These are phyloP conservation scores for Crotalus horridus DNA, from an alignment of 2,113 vertebrate genomes.

Conservation along the genomic window DNA sequence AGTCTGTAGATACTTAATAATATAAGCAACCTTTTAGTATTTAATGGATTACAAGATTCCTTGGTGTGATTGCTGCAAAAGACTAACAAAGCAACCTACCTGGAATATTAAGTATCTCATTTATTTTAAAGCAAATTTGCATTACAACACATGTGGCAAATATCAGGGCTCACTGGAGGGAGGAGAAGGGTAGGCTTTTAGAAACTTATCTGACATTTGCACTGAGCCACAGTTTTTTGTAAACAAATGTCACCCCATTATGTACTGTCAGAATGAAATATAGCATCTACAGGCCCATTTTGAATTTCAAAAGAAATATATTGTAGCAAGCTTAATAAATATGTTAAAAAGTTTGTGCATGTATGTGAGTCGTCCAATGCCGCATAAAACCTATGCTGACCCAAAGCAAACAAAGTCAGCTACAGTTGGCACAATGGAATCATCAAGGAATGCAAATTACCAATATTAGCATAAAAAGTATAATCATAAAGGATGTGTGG, in stretches of 20 bases:
- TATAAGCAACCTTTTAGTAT: not conserved
- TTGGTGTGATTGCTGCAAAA: not conserved
- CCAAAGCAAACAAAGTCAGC: not conserved
- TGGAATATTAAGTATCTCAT: not conserved
- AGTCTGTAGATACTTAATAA: not conserved
- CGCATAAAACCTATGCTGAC: conserved; percentile 7
- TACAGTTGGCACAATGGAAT: conserved; percentile 1
- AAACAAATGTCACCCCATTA: conserved; percentile 18
- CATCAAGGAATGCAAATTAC: conserved; percentile 21
- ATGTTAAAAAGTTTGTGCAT: conserved; percentile 1
- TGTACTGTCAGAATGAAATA: conserved; percentile 30
- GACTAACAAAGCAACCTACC: not conserved
- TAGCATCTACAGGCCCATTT: conserved; percentile 23
- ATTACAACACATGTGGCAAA: not conserved
- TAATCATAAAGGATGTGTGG: not conserved
- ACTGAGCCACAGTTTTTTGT: conserved; percentile 7
- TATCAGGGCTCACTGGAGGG: not conserved
- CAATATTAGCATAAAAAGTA: not conserved
- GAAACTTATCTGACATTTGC: not conserved
- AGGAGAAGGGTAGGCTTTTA: not conserved
- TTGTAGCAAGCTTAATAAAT: conserved; percentile 35
- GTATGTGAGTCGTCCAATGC: not conserved
- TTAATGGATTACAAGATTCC: not conserved
- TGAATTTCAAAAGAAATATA: conserved; percentile 42
- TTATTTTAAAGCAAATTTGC: conserved; percentile 10